Conservation (phyloP, 1,140 invertebrate genomes). For the Xylocopa sonorina region DNA sequence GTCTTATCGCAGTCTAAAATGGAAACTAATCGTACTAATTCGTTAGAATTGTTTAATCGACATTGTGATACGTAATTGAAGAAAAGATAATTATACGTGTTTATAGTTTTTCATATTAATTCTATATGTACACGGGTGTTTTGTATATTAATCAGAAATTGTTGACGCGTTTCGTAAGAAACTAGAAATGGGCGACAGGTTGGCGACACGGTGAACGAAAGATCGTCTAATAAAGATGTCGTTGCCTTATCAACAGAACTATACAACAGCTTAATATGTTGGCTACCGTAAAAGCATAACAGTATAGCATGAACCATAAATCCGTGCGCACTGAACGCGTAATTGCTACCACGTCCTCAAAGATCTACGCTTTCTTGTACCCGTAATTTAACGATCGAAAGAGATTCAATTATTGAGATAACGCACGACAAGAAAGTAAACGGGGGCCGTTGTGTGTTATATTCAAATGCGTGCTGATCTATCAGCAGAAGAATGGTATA, state of each 20-base stretch:
- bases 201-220: neutral
- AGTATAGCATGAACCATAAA: slow-evolving; percentile 31
- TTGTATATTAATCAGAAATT: neutral
- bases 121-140: no score
- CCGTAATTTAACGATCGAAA: slow-evolving; percentile 11
- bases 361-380: slow-evolving; percentile 21
- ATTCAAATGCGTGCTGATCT: neutral
- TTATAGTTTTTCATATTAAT: no score
- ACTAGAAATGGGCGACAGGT: neutral
- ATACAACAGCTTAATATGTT: no score
- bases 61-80: no score
- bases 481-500: slow-evolving; percentile 18
- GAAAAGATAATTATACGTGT: no score
- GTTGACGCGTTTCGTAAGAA: neutral
- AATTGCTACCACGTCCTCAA: slow-evolving; percentile 30
- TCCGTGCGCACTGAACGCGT: slow-evolving; percentile 9
- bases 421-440: slow-evolving; percentile 11
- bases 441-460: neutral
- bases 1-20: no score
- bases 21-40: no score
- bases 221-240: slow-evolving; percentile 18
- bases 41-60: neutral
- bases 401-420: slow-evolving; percentile 47
- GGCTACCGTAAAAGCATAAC: neutral
- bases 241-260: neutral